Evolutionary conservation across 2,888 invertebrate species (phyloP), one percentile per base, ranked within the genome.

Genomic region (Hartigia nigra): DNA sequence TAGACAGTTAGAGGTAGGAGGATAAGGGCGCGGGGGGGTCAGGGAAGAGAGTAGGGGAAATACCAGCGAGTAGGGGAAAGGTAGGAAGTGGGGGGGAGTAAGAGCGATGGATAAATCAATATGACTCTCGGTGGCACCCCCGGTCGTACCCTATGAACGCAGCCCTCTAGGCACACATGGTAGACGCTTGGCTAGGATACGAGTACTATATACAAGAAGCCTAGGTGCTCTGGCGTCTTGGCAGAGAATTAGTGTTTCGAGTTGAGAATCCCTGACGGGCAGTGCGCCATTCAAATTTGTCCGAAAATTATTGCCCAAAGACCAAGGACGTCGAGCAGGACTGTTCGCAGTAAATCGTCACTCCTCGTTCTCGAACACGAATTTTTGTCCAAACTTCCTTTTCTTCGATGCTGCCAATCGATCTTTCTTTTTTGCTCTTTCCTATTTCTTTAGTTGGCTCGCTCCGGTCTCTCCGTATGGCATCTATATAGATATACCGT

Each of bases 211-310:
- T 82, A 83, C 79, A 82, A 82, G 79, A 79, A 75, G 77, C 74
- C 81, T 39, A 55, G 69, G 72, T 76, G 79, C 80, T 80, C 77
- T 79, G 81, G 82, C 55, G 55, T 23, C 55, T 55, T 55, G 55
- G 23, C 55, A 55, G 55, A 23, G 55, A 55, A 23, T 23, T 23
- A 55, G 55, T 82, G 81, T 76, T 74, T 69, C 70, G 70, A 76
- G 69, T 77, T 78, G 78, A 78, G 78, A 78, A 77, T 70, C 78
- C 31, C 76, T 75, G 77, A 9, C 70, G 81, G 82, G 83, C 84
- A 80, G 78, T 82, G 84, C 84, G 85, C 85, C 87, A 86, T 89
- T 87, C 86, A 88, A 88, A 89, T 89, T 88, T 87, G 88, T 87
- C 86, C 87, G 88, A 87, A 89, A 89, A 87, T 86, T 86, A 87